Evolutionary conservation across 2,797 vertebrate genomes (phyloP).

Genomic region (Pipistrellus nathusii): DNA sequence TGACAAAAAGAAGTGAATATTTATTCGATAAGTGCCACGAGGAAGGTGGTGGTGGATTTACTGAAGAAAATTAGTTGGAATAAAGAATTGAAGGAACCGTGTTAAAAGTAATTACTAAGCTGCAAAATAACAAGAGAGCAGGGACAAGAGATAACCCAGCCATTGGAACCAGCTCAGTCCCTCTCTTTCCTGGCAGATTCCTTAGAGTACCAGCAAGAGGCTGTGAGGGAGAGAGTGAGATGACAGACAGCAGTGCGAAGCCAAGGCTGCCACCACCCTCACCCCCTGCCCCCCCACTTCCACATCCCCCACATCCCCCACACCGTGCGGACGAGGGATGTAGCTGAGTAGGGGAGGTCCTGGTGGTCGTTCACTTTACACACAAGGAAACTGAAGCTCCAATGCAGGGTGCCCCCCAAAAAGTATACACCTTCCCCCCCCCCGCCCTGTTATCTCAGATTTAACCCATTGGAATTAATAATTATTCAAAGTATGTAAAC

Average conservation of each 20-base stretch:
- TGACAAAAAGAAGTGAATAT: not conserved
- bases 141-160: not conserved
- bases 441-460: too few species aligned
- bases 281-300: too few species aligned
- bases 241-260: not conserved
- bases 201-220: not conserved
- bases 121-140: not conserved
- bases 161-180: not conserved
- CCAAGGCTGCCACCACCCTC: too few species aligned
- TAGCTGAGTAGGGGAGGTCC: fast-evolving
- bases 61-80: conserved; percentile 6
- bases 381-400: not conserved
- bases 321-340: not conserved
- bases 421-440: too few species aligned
- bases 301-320: too few species aligned
- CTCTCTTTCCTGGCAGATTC: not conserved
- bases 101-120: not conserved
- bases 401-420: too few species aligned
- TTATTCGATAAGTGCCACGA: not conserved
- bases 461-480: too few species aligned
- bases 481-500: too few species aligned
- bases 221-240: not conserved
- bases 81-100: not conserved
- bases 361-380: not conserved
- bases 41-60: not conserved